Conservation (phyloP, 2,888 invertebrate genomes). For the Pemphredon lugubris region DNA sequence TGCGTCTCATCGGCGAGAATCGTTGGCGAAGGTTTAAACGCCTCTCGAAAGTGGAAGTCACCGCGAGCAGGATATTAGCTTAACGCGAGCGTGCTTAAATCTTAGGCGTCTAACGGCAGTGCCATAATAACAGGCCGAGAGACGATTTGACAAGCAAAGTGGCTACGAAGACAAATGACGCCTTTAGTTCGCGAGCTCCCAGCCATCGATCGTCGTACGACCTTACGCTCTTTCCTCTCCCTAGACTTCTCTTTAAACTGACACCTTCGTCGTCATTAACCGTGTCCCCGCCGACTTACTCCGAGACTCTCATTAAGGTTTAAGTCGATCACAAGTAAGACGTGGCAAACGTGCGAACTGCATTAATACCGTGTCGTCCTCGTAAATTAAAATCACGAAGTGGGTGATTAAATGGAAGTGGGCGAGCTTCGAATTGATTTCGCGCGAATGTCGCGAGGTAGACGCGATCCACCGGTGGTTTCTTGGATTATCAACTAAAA, state of each 20-base stretch:
- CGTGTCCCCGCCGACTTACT: constrained; percentile 46
- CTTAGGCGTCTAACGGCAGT: constrained; percentile 55
- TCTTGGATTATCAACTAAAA: too few species aligned
- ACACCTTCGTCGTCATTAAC: constrained; percentile 68
- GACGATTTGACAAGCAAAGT: constrained; percentile 72
- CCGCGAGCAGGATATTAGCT: constrained; percentile 60
- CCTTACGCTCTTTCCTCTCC: constrained; percentile 29
- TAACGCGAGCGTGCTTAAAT: constrained; percentile 64
- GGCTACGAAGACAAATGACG: constrained; percentile 72
- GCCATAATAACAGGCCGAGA: constrained; percentile 63
- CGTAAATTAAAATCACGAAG: constrained; percentile 54
- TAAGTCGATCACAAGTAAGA: constrained; percentile 61
- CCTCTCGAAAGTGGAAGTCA: too few species aligned
- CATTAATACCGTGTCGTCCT: constrained; percentile 56
- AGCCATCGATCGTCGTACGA: constrained; percentile 56
- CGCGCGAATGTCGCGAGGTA: constrained; percentile 1
- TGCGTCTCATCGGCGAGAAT: too few species aligned
- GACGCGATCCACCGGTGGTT: too few species aligned
- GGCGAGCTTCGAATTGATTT: constrained; percentile 24
- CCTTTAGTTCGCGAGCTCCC: constrained; percentile 47
- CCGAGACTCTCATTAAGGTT: constrained; percentile 65
- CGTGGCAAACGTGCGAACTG: constrained; percentile 49
- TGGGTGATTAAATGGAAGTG: constrained; percentile 44
- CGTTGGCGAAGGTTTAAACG: too few species aligned
- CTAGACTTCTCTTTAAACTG: constrained; percentile 51